Evolutionary conservation across 2,888 invertebrate genomes (phyloP).

Genomic region (Perizoma flavofasciatum): DNA sequence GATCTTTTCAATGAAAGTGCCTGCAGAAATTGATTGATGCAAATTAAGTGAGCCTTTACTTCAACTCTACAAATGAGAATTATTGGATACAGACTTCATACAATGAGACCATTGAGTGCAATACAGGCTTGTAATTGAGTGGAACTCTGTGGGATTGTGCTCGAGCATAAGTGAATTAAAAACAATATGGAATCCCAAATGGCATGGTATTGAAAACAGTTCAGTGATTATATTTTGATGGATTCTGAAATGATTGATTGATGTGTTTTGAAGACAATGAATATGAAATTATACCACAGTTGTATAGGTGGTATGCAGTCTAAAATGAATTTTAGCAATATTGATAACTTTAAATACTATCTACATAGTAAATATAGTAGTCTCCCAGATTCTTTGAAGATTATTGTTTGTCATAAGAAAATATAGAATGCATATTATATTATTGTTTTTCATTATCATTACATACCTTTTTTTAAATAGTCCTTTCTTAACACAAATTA

Average conservation of each 20-base stretch:
- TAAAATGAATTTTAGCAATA: conserved; percentile 3
- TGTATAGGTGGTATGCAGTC: conserved; percentile 4
- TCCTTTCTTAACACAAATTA: too few relatives aligned
- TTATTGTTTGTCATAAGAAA: conserved; percentile 6
- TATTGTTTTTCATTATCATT: conserved; percentile 1
- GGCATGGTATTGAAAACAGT: conserved; percentile 9
- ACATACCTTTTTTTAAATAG: too few relatives aligned
- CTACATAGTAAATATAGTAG: conserved; percentile 4
- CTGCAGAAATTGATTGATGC: not conserved
- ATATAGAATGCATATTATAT: conserved; percentile 5
- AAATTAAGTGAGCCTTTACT: conserved; percentile 14
- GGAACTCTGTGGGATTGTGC: conserved; percentile 23
- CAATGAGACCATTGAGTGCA: conserved; percentile 19
- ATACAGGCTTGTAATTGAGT: conserved; percentile 18
- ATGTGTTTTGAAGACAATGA: conserved; percentile 13
- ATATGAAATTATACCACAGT: conserved; percentile 3
- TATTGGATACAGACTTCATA: conserved; percentile 7
- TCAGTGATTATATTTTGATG: conserved; percentile 20
- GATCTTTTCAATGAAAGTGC: not conserved
- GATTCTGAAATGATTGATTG: conserved; percentile 18
- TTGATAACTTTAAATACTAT: conserved; percentile 3
- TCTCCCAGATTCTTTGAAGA: conserved; percentile 1
- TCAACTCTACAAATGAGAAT: not conserved
- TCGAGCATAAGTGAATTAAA: conserved; percentile 18
- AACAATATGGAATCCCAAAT: conserved; percentile 8